Evolutionary conservation across 2,113 vertebrate species (phyloP), one percentile per base, ranked within the genome.

Genomic region (Mustelus asterias): DNA sequence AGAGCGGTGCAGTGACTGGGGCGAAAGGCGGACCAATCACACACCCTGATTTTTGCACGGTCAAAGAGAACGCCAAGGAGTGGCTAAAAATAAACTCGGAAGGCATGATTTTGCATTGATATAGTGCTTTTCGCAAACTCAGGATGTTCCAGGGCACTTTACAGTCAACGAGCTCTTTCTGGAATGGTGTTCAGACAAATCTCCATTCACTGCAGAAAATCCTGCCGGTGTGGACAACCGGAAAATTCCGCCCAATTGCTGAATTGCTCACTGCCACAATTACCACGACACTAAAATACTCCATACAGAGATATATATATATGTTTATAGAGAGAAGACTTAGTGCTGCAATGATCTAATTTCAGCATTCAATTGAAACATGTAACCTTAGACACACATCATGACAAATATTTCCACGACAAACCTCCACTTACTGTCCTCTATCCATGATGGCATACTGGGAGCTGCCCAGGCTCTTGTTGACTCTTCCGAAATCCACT

Each of bases 341-440:
- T 37, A 7, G 11, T 16, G 3, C 14, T 89, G 44, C 0, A 2
- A 54, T 9, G 6, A 33, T 33, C 41, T 22, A 29, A 22, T 11
- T 54, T 22, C 86, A 26, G 24, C 22, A 29, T 63, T 18, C 89
- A 18, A 1, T 1, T 1, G 33, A 63, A 13, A 18, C 4, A 33
- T 92, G 20, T 1, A n/a, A 20, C 20, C 33, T 20, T 18, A 33
- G 18, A 0, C 33, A 37, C 18, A 33, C 96, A 69, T 41, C 1
- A 10, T 5, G 80, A 54, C 95, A n/a, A 33, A 95, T 94, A 76
- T 88, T 89, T 96, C 18, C 24, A 63, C 2, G 60, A 58, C 11
- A 29, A 83, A 58, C 11, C 92, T 26, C 60, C 58, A 85, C 80
- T 99, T 98, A 99, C 99, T 93, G 93, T 96, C 97, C 97, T 95